Percentiles rank a stretch among this genome's conserved stretches.
Conservation (phyloP, 2,888 invertebrate species). For the Schrankia costaestrigalis region DNA sequence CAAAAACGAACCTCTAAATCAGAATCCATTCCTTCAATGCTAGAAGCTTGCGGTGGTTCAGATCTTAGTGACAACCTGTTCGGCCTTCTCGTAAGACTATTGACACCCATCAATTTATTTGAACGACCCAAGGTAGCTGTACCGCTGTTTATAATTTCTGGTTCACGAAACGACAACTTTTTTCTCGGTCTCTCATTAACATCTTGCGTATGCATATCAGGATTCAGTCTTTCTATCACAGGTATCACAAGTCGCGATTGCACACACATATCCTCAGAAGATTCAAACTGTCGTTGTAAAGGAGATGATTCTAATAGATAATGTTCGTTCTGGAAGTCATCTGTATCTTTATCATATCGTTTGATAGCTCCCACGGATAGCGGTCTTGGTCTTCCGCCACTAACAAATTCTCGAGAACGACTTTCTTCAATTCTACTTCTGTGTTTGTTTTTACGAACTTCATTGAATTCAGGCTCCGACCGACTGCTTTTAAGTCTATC, state of each 20-base stretch:
- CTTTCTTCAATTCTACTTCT: conserved; percentile 58
- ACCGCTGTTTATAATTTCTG: conserved; percentile 82
- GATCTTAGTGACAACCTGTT: conserved; percentile 55
- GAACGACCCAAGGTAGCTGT: conserved; percentile 62
- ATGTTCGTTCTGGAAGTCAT: conserved; percentile 43
- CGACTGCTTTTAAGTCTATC: conserved; percentile 61
- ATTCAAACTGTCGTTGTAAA: conserved; percentile 51
- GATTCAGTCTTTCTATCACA: conserved; percentile 60
- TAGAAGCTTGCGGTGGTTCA: conserved; percentile 57
- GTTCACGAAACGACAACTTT: conserved; percentile 93
- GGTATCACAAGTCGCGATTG: conserved; percentile 69
- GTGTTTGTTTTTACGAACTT: conserved; percentile 54
- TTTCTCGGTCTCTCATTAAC: conserved; percentile 85
- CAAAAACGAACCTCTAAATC: conserved; percentile 79
- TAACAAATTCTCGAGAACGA: conserved; percentile 39
- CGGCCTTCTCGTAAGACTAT: conserved; percentile 58
- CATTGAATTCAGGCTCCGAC: conserved; percentile 68
- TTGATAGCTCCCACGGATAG: conserved; percentile 65
- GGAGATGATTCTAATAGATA: conserved; percentile 49
- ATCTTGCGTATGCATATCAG: conserved; percentile 55
- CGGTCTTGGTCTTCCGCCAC: conserved; percentile 52
- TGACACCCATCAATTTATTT: conserved; percentile 70
- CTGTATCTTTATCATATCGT: conserved; percentile 54
- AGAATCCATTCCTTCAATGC: conserved; percentile 80
- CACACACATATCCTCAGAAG: conserved; percentile 63